Evolutionary conservation across 2,113 vertebrate species (phyloP), one percentile per base, ranked within the genome.

Genomic region (Sigmodon hispidus): DNA sequence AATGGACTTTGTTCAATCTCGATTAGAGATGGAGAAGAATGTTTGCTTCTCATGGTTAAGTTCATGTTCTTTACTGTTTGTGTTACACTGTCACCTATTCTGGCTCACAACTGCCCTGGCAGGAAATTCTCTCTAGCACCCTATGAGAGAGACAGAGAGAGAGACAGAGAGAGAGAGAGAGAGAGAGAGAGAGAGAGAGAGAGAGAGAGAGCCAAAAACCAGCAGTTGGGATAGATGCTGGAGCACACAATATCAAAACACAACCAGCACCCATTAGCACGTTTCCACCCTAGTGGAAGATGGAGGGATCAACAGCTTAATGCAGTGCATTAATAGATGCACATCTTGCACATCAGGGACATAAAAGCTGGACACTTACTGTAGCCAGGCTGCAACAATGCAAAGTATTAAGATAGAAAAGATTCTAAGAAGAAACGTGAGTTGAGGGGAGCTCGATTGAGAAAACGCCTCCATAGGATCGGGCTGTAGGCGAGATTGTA

Each of bases 1-100:
- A 69, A 70, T 70, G 22, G 65, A 57, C 13, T 88, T 91, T 43
- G 45, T 96, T 86, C 34, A 9, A 17, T 67, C 13, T 92, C 81
- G 43, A 63, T 85, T 26, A 80, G 85, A 6, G 36, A 29, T 52
- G 43, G 24, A 40, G 52, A 59, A 59, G 50, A 75, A 65, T 4
- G 11, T 59, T 87, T 85, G 52, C 75, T 8, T 94, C 69, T 65
- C 86, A 65, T 21, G 5, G 21, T 26, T 77, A 92, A 11, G 19
- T 9, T 31, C 36, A 5, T 73, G 15, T 34, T 36, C 19, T 90
- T 72, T 34, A 52, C 61, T 87, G 17, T 72, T 72, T 57, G 69
- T 43, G 50, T 59, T 69, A 45, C 21, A 19, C 36, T 31, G 8
- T 57, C 36, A 55, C 16, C 13, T 67, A n/a, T 7, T 57, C 36